These are phyloP conservation scores for Pterocles orientalis DNA, from an alignment of 2,113 vertebrate species.

Conservation along the genomic window DNA sequence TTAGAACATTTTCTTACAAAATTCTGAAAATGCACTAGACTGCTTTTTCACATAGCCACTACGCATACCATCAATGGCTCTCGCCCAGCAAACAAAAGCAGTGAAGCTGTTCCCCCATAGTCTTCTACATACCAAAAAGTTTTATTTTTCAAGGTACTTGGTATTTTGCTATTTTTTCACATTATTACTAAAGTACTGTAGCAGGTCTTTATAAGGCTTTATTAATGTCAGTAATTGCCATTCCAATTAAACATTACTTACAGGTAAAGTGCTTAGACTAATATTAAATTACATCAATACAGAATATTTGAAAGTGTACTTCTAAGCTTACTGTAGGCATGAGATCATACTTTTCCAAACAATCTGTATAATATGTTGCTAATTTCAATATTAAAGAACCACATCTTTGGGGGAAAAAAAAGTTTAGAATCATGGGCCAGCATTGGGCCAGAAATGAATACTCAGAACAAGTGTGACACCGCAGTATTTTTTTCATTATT, in stretches of 20 bases:
- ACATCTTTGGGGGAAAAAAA: not conserved
- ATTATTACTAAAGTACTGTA: not conserved
- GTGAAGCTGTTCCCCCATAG: not conserved
- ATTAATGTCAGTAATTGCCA: not conserved
- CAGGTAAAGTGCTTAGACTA: not conserved
- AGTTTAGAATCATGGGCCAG: not conserved
- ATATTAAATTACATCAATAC: not conserved
- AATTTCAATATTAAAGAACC: not conserved
- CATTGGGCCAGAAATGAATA: not conserved
- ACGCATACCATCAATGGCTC: not conserved
- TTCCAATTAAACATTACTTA: not conserved
- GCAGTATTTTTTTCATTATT: not conserved
- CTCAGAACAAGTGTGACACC: not conserved
- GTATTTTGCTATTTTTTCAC: not conserved
- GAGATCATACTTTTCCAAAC: not conserved
- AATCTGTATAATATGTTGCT: not conserved
- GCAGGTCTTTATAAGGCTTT: not conserved
- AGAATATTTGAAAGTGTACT: not conserved
- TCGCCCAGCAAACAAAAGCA: not conserved
- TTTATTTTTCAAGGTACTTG: not conserved
- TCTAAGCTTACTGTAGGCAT: not conserved
- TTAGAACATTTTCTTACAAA: not conserved
- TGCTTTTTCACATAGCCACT: not conserved
- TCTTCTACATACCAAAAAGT: not conserved
- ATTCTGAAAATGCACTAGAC: not conserved